phyloP scores from a whole-genome alignment of 2,113 vertebrate genomes.

The Trichomycterus rosablanca region DNA sequence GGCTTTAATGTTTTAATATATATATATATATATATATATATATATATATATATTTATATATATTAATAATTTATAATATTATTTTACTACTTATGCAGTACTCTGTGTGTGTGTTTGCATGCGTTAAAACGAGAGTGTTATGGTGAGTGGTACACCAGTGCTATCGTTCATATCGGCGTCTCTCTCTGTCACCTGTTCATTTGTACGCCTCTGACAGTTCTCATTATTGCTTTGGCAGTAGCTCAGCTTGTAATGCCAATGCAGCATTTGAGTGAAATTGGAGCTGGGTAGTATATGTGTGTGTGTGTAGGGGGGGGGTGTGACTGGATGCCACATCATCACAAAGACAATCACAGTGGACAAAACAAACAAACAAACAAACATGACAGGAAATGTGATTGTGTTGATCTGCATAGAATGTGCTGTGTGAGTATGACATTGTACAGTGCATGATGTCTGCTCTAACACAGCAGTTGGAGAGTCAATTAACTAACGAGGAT shows the following conservation, averaged over 20 bases:
- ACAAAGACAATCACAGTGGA: conserved; percentile 26
- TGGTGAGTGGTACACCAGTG: conserved; percentile 11
- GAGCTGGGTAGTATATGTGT: conserved; percentile 48
- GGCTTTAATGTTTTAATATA: too few species aligned
- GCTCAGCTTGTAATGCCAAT: conserved; percentile 69
- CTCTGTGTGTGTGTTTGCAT: conserved; percentile 18
- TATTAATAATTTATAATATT: conserved; percentile 26
- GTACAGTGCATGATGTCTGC: conserved; percentile 22
- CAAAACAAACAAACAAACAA: conserved; percentile 31
- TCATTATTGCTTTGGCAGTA: conserved; percentile 71
- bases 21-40: background rate
- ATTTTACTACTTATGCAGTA: conserved; percentile 9
- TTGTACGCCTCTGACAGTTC: conserved; percentile 70
- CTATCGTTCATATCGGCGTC: conserved; percentile 59
- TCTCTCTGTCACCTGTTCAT: conserved; percentile 68
- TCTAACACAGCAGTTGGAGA: conserved; percentile 18
- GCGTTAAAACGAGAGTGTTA: conserved; percentile 15
- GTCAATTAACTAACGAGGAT: conserved; percentile 43
- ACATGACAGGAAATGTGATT: conserved; percentile 40
- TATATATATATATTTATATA: conserved; percentile 7
- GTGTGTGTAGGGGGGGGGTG: conserved; percentile 49
- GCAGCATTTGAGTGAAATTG: conserved; percentile 64
- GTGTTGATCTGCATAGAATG: conserved; percentile 27
- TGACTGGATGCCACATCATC: conserved; percentile 25
- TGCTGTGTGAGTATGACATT: conserved; percentile 12